These are phyloP conservation scores for Perca fluviatilis DNA, from an alignment of 2,113 vertebrate genomes.

Conservation along the genomic window DNA sequence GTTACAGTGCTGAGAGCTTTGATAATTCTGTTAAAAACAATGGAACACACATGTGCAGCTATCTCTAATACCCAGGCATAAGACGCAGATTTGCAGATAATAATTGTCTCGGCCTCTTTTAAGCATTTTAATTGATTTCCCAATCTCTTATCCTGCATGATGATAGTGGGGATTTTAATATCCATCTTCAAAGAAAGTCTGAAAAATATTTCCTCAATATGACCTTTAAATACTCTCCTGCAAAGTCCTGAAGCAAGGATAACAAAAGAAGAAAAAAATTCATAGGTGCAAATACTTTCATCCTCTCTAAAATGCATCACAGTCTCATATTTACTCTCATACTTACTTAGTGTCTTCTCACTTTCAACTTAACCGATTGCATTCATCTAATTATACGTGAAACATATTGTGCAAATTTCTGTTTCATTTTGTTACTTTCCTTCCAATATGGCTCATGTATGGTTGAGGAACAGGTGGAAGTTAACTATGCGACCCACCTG, in stretches of 20 bases:
- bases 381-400: neutral
- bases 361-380: neutral
- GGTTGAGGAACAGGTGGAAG: constrained; percentile 51
- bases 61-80: constrained; percentile 22
- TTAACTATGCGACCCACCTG: constrained; percentile 55
- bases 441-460: constrained; percentile 34
- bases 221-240: constrained; percentile 1
- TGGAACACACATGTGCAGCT: neutral
- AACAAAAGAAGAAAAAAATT: too few relatives aligned
- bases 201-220: constrained; percentile 14
- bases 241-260: neutral
- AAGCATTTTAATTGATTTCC: constrained; percentile 39
- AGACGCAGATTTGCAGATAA: constrained; percentile 7
- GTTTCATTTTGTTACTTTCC: constrained; percentile 21
- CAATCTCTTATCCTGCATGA: constrained; percentile 9
- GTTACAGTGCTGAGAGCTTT: neutral
- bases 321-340: neutral
- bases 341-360: neutral
- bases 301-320: neutral
- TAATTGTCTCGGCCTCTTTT: constrained; percentile 8
- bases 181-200: constrained; percentile 36
- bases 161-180: constrained; percentile 21
- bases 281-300: constrained; percentile 4
- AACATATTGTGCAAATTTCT: neutral
- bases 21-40: neutral